Percentiles rank a stretch among this genome's conserved stretches.
These are phyloP conservation scores for Chrysopa pallens DNA, from an alignment of 1,140 invertebrate species.

Conservation along the genomic window DNA sequence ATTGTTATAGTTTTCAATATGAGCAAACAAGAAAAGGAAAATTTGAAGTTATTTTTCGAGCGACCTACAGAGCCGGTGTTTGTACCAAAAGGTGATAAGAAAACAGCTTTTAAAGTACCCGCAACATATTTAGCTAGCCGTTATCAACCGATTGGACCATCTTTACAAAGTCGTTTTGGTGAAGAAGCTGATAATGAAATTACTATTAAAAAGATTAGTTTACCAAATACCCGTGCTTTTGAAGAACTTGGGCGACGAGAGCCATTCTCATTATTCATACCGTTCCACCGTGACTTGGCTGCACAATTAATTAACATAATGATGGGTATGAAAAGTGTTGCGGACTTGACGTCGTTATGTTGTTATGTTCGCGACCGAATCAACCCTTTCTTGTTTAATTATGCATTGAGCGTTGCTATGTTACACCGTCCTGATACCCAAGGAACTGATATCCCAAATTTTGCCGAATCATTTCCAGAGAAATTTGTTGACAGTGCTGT, in stretches of 20 bases:
- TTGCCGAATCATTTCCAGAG: constrained; percentile 55
- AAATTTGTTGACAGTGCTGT: constrained; percentile 57
- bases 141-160: constrained; percentile 33
- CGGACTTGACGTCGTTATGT: constrained; percentile 48
- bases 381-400: constrained; percentile 62
- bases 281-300: constrained; percentile 47
- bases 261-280: constrained; percentile 59
- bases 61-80: constrained; percentile 25
- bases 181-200: constrained; percentile 30
- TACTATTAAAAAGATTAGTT: constrained; percentile 40
- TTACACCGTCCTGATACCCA: constrained; percentile 58
- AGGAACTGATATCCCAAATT: constrained; percentile 44
- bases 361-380: constrained; percentile 53
- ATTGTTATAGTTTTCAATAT: too few species aligned
- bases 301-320: constrained; percentile 52
- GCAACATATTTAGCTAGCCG: constrained; percentile 20
- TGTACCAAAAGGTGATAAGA: constrained; percentile 12
- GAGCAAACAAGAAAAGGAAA: too few species aligned
- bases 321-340: constrained; percentile 44
- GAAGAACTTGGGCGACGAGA: constrained; percentile 43
- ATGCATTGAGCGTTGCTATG: constrained; percentile 53
- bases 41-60: constrained; percentile 17
- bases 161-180: constrained; percentile 34
- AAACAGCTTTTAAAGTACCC: constrained; percentile 7
- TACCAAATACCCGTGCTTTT: constrained; percentile 47